Conservation (phyloP, 2,888 invertebrate species). For the Stegana nigrithorax region DNA sequence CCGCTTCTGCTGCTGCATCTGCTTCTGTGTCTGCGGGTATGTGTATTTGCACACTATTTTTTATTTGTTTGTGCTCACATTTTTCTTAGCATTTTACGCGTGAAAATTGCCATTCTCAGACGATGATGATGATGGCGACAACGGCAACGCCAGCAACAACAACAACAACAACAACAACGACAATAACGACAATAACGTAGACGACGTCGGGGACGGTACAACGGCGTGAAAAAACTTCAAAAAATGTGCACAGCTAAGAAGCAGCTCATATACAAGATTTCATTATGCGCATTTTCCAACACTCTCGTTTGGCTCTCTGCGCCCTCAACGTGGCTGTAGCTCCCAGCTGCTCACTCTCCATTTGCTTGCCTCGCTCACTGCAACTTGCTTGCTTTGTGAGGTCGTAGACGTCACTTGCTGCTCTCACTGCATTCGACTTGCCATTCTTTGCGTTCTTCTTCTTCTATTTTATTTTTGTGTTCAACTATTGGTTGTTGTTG, state of each 20-base stretch:
- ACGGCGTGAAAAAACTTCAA: not conserved
- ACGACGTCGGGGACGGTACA: not conserved
- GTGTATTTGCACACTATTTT: constrained; percentile 40
- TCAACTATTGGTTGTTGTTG: constrained; percentile 2
- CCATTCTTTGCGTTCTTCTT: not conserved
- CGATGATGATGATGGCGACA: constrained; percentile 18
- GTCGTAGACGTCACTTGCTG: too few species aligned
- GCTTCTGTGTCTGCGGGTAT: not conserved
- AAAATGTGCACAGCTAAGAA: constrained; percentile 40
- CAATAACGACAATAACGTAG: constrained; percentile 9
- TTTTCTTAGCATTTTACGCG: constrained; percentile 36
- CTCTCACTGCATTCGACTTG: too few species aligned
- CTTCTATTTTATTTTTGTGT: too few species aligned
- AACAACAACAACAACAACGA: not conserved
- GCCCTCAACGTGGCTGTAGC: too few species aligned
- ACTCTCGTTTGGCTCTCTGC: constrained; percentile 34
- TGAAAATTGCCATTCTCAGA: constrained; percentile 58
- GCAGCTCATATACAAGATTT: constrained; percentile 51
- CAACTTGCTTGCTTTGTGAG: constrained; percentile 27
- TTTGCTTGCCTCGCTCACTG: constrained; percentile 5
- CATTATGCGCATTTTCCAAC: constrained; percentile 60
- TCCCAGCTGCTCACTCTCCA: not conserved
- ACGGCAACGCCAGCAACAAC: constrained; percentile 25
- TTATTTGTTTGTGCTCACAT: constrained; percentile 22
- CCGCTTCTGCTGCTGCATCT: too few species aligned